Percentiles rank a stretch among this genome's conserved stretches.
phyloP scores from a whole-genome alignment of 2,113 vertebrate species.

The Chaetops frenatus region DNA sequence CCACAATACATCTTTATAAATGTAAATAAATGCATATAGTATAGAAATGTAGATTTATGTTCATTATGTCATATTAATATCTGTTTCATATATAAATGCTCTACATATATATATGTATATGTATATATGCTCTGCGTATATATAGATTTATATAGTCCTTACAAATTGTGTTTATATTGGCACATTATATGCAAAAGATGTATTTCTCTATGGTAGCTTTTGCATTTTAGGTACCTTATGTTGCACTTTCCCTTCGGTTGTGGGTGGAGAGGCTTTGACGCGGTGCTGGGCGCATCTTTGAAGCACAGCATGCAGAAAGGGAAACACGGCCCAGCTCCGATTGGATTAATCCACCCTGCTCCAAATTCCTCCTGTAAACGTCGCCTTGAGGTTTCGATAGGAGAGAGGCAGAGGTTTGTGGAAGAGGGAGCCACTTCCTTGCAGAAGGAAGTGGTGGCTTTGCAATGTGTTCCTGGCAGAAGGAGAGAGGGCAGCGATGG shows the following conservation, averaged over 20 bases:
- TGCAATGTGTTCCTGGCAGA: not conserved
- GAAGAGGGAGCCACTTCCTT: not conserved
- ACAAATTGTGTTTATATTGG: not conserved
- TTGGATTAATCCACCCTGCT: not conserved
- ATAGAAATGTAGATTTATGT: not conserved
- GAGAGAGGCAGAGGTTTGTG: not conserved
- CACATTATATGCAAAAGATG: not conserved
- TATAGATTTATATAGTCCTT: not conserved
- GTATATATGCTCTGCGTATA: too few relatives aligned
- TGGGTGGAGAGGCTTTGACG: not conserved
- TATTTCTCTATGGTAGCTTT: not conserved
- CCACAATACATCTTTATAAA: not conserved
- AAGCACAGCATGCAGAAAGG: not conserved
- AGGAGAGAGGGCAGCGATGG: not conserved
- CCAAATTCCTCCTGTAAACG: not conserved
- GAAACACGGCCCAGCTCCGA: not conserved
- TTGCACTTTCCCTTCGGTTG: not conserved
- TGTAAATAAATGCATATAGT: not conserved
- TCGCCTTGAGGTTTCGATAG: rapidly evolving
- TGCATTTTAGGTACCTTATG: not conserved
- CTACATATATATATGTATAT: too few relatives aligned
- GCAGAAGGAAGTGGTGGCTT: not conserved
- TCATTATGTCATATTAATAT: not conserved
- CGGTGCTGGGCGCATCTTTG: not conserved
- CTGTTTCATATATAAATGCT: not conserved